Percentiles rank a stretch among this genome's conserved stretches.
phyloP scores from a whole-genome alignment of 1,140 invertebrate species.

The Halictus rubicundus region DNA sequence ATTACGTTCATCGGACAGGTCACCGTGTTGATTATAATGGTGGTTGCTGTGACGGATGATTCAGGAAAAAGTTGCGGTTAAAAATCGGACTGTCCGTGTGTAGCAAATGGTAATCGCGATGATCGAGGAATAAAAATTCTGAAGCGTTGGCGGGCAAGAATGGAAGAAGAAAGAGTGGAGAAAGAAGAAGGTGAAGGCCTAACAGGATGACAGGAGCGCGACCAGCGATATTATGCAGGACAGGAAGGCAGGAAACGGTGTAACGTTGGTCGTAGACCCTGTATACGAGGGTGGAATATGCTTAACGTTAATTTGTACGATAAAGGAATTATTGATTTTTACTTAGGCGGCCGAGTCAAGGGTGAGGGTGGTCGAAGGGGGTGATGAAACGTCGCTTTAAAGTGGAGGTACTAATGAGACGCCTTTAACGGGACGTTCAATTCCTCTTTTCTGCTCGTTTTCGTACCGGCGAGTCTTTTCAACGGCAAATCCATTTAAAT shows the following conservation, averaged over 20 bases:
- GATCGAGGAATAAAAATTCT: neutral
- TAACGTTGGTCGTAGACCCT: slow-evolving; percentile 57
- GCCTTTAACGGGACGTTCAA: slow-evolving; percentile 61
- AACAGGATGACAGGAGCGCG: slow-evolving; percentile 33
- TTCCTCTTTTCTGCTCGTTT: slow-evolving; percentile 16
- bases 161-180: neutral
- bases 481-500: neutral
- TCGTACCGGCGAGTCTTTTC: neutral
- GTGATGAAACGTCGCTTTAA: slow-evolving; percentile 61
- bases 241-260: slow-evolving; percentile 60
- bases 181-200: slow-evolving; percentile 17
- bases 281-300: slow-evolving; percentile 75
- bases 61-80: too few relatives aligned
- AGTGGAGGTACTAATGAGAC: slow-evolving; percentile 68
- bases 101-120: too few relatives aligned
- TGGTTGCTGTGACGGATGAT: too few relatives aligned
- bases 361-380: slow-evolving; percentile 64
- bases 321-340: slow-evolving; percentile 81
- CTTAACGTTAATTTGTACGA: slow-evolving; percentile 79
- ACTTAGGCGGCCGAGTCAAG: slow-evolving; percentile 74
- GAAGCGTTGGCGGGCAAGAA: neutral
- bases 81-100: too few relatives aligned
- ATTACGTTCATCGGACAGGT: too few relatives aligned
- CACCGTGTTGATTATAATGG: too few relatives aligned
- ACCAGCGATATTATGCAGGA: slow-evolving; percentile 66